phyloP scores from a whole-genome alignment of 2,888 invertebrate species.

The Yponomeuta malinellus region DNA sequence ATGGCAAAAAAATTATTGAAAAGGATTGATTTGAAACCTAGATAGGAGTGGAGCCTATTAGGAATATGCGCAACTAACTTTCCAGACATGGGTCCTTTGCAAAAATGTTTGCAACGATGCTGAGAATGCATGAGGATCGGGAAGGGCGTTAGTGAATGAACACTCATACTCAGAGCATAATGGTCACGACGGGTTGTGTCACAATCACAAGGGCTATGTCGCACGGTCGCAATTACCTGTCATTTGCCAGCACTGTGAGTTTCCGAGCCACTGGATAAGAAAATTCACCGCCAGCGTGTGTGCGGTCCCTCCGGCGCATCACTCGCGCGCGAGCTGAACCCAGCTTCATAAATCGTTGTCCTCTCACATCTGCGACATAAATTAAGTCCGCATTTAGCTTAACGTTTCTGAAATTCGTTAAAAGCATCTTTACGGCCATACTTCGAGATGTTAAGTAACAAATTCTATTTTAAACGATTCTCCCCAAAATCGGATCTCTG shows the following conservation, averaged over 20 bases:
- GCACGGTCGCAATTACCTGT: conserved; percentile 2
- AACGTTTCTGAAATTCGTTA: not conserved
- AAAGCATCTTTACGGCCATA: not conserved
- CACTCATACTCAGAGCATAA: too few species aligned
- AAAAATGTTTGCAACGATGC: too few species aligned
- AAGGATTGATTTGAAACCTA: too few species aligned
- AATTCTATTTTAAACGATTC: conserved; percentile 3
- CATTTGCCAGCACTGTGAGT: not conserved
- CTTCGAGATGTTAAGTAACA: not conserved
- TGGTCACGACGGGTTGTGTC: too few species aligned
- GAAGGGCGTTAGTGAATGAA: too few species aligned
- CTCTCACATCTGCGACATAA: not conserved
- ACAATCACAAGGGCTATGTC: too few species aligned
- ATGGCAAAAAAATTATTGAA: too few species aligned
- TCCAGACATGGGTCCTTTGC: too few species aligned
- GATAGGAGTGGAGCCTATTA: too few species aligned
- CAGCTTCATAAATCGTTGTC: not conserved
- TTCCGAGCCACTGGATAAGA: conserved; percentile 7
- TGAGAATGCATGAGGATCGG: too few species aligned
- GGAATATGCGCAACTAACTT: too few species aligned
- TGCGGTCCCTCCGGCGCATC: not conserved
- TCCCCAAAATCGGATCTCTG: not conserved
- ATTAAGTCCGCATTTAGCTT: not conserved
- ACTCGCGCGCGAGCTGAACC: not conserved
- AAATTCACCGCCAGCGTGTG: not conserved